Percentiles rank a stretch among this genome's conserved stretches.
Evolutionary conservation across 1,140 invertebrate genomes (phyloP).

Genomic region (Oryzaephilus surinamensis): DNA sequence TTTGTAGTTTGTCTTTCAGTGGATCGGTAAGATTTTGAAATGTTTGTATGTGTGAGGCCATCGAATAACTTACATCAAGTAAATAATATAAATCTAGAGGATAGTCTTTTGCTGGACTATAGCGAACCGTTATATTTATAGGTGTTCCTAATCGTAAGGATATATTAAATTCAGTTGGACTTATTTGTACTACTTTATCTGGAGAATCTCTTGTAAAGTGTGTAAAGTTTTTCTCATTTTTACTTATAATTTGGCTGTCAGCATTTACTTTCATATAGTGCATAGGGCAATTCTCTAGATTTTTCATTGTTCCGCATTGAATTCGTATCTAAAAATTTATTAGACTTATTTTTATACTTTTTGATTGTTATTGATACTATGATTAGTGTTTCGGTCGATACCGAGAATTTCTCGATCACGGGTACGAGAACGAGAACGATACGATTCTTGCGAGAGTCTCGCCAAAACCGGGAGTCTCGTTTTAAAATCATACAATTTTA

Average conservation of each 20-base stretch:
- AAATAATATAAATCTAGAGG: slow-evolving; percentile 89
- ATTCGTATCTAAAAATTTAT: no score
- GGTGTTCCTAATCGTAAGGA: slow-evolving; percentile 17
- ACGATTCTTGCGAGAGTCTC: no score
- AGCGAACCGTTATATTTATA: slow-evolving; percentile 24
- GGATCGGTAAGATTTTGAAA: slow-evolving; percentile 60
- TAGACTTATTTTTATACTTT: no score
- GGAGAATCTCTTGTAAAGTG: neutral
- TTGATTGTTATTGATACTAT: no score
- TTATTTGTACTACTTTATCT: neutral
- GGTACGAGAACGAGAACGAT: no score
- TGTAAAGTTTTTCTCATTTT: neutral
- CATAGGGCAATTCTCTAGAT: neutral
- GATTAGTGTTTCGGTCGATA: no score
- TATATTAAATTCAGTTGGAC: slow-evolving; percentile 3
- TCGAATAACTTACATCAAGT: slow-evolving; percentile 84
- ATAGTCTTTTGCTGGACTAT: slow-evolving; percentile 59
- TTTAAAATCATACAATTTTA: no score
- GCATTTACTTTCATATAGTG: neutral
- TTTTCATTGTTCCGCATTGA: no score
- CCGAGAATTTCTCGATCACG: no score
- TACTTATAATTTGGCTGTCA: neutral
- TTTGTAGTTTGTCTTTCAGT: slow-evolving; percentile 40
- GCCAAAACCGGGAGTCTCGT: no score
- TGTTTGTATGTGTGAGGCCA: slow-evolving; percentile 78